Evolutionary conservation across 2,888 invertebrate genomes (phyloP).

Genomic region (Zygogramma bicolorata): DNA sequence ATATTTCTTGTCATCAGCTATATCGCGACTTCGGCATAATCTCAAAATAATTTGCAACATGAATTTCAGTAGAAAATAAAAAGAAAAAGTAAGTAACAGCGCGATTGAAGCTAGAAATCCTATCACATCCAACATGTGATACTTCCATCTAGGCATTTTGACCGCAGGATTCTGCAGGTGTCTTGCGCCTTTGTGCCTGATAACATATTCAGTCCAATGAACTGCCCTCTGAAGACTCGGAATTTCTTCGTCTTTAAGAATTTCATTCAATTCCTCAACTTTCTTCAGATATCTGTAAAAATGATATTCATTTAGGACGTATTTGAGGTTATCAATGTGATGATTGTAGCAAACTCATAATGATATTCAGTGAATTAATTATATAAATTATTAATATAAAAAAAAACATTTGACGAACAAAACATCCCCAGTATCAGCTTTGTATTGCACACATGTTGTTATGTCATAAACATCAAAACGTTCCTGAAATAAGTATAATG

Average conservation of each 20-base stretch:
- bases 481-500: no score
- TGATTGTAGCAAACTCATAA: no score
- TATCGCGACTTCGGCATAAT: neutral
- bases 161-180: conserved; percentile 47
- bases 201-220: conserved; percentile 58
- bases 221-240: conserved; percentile 53
- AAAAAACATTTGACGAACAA: no score
- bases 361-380: no score
- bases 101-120: conserved; percentile 23
- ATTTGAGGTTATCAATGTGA: neutral
- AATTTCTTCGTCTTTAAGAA: conserved; percentile 53
- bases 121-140: conserved; percentile 49
- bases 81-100: neutral
- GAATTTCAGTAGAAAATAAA: neutral
- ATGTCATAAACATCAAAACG: no score
- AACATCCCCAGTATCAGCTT: no score
- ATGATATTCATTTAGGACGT: neutral
- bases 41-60: neutral
- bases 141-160: conserved; percentile 43
- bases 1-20: no score
- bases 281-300: conserved; percentile 45
- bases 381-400: no score
- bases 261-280: conserved; percentile 41
- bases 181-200: conserved; percentile 52
- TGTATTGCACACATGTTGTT: no score